Evolutionary conservation across 2,888 invertebrate species (phyloP).

Genomic region (Imbricaverruca yamaguchii): DNA sequence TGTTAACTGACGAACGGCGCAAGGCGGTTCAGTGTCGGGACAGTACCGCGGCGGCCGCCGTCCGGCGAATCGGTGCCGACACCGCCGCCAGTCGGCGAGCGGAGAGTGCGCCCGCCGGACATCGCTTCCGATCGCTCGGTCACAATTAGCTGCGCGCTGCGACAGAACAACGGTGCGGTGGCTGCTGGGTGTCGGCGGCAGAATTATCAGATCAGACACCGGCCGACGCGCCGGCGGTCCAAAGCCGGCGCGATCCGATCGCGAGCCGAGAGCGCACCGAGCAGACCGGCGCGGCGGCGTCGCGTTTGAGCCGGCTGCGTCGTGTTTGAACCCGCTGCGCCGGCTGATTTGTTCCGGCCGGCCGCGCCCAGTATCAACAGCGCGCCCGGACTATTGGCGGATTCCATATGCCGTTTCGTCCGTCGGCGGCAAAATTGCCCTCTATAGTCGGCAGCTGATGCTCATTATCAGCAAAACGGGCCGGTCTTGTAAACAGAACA

Average conservation of each 20-base stretch:
- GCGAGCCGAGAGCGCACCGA: not conserved
- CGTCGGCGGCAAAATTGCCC: not conserved
- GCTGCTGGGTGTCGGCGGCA: too few species aligned
- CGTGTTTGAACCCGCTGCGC: not conserved
- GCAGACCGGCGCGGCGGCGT: too few species aligned
- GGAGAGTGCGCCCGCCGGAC: too few species aligned
- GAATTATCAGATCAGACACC: too few species aligned
- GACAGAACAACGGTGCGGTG: too few species aligned
- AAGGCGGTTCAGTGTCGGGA: not conserved
- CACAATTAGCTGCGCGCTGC: too few species aligned
- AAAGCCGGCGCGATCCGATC: not conserved
- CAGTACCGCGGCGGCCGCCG: not conserved
- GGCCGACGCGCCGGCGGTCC: not conserved
- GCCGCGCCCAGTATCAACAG: not conserved
- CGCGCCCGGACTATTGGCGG: not conserved
- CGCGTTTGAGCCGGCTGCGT: too few species aligned
- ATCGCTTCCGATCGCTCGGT: too few species aligned
- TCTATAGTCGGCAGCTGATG: not conserved
- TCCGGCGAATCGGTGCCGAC: not conserved
- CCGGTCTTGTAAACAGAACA: not conserved
- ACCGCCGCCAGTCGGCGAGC: not conserved
- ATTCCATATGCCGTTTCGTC: constrained; percentile 4
- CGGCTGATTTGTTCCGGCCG: constrained; percentile 2
- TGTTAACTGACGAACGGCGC: not conserved
- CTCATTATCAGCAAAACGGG: not conserved